Conservation (phyloP, 2,113 vertebrate genomes). For the Zapornia atra region DNA sequence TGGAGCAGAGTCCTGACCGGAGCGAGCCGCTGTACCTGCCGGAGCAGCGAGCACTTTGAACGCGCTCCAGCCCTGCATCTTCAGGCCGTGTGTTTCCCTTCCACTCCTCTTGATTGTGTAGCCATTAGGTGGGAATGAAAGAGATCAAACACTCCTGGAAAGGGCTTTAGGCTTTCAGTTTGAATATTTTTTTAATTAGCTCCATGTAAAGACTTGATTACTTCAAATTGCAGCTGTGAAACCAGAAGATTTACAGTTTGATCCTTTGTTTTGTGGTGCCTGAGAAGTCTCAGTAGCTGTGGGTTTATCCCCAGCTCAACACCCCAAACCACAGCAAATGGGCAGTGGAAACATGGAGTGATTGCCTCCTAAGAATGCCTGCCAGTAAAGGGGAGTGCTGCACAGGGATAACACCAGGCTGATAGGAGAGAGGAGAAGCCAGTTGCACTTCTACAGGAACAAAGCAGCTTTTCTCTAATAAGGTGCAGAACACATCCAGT, state of each 20-base stretch:
- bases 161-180: conserved; percentile 41
- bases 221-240: not conserved
- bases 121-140: conserved; percentile 40
- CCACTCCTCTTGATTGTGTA: not conserved
- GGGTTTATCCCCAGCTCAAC: not conserved
- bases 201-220: not conserved
- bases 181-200: conserved; percentile 38
- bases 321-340: not conserved
- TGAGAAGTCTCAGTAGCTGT: not conserved
- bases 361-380: not conserved
- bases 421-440: not conserved
- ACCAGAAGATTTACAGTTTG: not conserved
- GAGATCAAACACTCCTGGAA: conserved; percentile 31
- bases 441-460: not conserved
- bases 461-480: not conserved
- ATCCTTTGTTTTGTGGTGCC: not conserved
- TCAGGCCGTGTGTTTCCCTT: not conserved
- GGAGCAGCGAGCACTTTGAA: not conserved
- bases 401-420: not conserved
- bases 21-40: not conserved
- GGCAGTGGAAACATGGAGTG: not conserved
- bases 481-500: not conserved
- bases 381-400: not conserved
- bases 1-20: not conserved
- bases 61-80: not conserved